Percentiles rank a stretch among this genome's conserved stretches.
Conservation (phyloP, 1,140 invertebrate genomes). For the Protaetia brevitarsis region DNA sequence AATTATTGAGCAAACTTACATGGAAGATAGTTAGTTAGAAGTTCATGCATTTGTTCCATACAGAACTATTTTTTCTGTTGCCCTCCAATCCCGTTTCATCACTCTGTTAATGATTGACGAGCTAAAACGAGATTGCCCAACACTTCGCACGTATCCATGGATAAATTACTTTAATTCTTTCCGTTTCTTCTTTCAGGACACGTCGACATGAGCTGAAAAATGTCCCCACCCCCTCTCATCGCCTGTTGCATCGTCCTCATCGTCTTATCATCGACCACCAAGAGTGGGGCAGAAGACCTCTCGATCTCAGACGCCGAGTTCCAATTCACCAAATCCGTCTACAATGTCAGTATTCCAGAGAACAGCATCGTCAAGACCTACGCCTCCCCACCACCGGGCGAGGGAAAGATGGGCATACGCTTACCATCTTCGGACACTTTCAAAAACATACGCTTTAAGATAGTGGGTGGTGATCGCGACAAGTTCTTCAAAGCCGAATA, state of each 20-base stretch:
- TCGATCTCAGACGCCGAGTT: constrained; percentile 47
- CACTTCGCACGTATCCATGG: too few species aligned
- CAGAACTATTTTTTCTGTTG: too few species aligned
- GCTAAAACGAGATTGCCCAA: too few species aligned
- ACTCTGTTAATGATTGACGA: too few species aligned
- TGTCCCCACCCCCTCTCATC: constrained; percentile 41
- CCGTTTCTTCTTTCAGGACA: constrained; percentile 38
- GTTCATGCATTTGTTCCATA: too few species aligned
- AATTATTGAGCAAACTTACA: too few species aligned
- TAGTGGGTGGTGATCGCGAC: constrained; percentile 79
- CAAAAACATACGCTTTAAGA: constrained; percentile 73
- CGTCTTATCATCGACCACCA: too few species aligned
- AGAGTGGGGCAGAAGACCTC: too few species aligned
- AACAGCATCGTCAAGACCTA: constrained; percentile 87
- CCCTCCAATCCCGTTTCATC: too few species aligned
- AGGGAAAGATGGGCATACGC: constrained; percentile 55
- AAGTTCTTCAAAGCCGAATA: constrained; percentile 93
- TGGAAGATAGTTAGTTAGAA: too few species aligned
- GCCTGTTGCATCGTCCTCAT: constrained; percentile 43
- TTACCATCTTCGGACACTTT: constrained; percentile 41
- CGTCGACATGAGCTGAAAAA: constrained; percentile 46
- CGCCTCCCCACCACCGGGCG: constrained; percentile 56
- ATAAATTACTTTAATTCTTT: too few species aligned
- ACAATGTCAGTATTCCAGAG: constrained; percentile 90
- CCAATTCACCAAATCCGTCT: constrained; percentile 69